phyloP scores from a whole-genome alignment of 2,797 vertebrate species.

The Poeciliopsis infans region DNA sequence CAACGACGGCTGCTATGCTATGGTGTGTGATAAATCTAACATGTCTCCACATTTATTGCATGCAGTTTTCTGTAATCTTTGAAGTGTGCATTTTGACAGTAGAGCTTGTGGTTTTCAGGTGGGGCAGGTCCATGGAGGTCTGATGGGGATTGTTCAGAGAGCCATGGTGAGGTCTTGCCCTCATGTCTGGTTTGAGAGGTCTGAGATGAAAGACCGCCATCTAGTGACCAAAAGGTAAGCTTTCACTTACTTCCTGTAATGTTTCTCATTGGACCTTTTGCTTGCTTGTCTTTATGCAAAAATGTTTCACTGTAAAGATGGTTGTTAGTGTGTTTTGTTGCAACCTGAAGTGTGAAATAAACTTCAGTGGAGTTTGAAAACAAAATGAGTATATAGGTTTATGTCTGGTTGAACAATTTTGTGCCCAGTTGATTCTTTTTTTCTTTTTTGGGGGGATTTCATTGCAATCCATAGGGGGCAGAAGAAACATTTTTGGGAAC shows the following conservation, averaged over 20 bases:
- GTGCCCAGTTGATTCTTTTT: too few species aligned
- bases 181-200: conserved; percentile 97
- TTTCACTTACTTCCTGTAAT: not conserved
- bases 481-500: too few species aligned
- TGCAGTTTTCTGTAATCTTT: not conserved
- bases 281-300: conserved; percentile 16
- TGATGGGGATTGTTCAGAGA: conserved; percentile 94
- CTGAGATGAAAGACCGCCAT: conserved; percentile 96
- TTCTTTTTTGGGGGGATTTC: too few species aligned
- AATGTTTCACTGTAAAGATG: too few species aligned
- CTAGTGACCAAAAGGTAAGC: conserved; percentile 91
- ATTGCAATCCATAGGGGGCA: too few species aligned
- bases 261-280: conserved; percentile 5
- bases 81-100: not conserved
- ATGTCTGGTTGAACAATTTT: too few species aligned
- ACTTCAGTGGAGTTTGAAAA: too few species aligned
- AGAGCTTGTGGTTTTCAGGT: conserved; percentile 80
- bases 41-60: not conserved
- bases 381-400: too few species aligned
- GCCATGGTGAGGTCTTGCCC: conserved; percentile 94
- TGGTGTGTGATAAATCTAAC: conserved; percentile 79
- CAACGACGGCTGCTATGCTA: conserved; percentile 95
- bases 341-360: too few species aligned
- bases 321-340: too few species aligned
- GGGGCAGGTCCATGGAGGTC: conserved; percentile 92